These are phyloP conservation scores for Lasioglossum leucozonium DNA, from an alignment of 2,888 invertebrate species.

Conservation along the genomic window DNA sequence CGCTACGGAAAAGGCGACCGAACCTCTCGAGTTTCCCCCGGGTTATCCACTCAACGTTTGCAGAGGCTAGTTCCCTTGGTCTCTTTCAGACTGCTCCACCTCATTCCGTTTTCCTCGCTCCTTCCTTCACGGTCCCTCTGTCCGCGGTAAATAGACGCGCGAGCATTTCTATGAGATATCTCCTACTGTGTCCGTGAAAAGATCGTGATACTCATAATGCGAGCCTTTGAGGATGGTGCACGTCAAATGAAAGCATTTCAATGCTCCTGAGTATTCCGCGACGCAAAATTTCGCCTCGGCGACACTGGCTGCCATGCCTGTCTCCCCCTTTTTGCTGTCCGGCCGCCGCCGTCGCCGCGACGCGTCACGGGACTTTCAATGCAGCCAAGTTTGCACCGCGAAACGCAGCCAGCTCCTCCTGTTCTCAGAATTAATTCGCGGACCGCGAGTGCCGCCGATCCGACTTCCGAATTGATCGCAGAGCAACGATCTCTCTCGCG, in stretches of 20 bases:
- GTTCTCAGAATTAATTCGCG: background rate
- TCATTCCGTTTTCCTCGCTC: constrained; percentile 56
- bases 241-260: constrained; percentile 70
- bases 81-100: constrained; percentile 52
- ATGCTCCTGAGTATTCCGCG: constrained; percentile 65
- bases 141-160: constrained; percentile 65
- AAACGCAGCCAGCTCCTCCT: background rate
- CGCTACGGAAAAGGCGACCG: constrained; percentile 67
- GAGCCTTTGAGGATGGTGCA: constrained; percentile 63
- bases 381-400: background rate
- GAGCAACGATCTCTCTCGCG: background rate
- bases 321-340: background rate
- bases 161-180: constrained; percentile 73
- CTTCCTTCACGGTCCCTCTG: constrained; percentile 40
- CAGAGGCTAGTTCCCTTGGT: constrained; percentile 57
- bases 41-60: constrained; percentile 66
- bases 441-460: background rate
- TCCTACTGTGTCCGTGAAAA: constrained; percentile 68
- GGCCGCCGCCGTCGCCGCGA: background rate
- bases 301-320: constrained; percentile 26
- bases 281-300: constrained; percentile 53
- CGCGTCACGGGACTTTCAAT: constrained; percentile 10
- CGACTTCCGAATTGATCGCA: background rate
- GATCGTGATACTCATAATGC: constrained; percentile 68
- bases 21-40: constrained; percentile 60